Percentiles rank a stretch among this genome's conserved stretches.
phyloP scores from a whole-genome alignment of 2,113 vertebrate species.

The Lycocorax pyrrhopterus region DNA sequence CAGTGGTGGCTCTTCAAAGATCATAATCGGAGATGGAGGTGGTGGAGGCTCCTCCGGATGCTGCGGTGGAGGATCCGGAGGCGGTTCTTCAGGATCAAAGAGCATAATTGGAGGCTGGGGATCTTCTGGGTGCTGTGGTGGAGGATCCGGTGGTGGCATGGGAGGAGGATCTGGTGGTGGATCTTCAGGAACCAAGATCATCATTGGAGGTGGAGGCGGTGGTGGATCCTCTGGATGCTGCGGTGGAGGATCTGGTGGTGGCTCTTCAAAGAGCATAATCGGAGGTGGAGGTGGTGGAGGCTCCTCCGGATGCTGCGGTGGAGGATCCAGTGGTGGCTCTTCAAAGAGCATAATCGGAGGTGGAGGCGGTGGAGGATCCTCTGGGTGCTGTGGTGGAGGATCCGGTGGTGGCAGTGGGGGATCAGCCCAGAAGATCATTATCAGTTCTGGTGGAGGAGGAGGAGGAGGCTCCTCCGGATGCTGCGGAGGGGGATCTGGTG shows the following conservation, averaged over 20 bases:
- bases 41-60: background rate
- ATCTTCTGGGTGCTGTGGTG: background rate
- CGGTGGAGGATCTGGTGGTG: background rate
- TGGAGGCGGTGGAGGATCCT: background rate
- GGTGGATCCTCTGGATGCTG: background rate
- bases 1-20: background rate
- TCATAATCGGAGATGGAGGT: fast-evolving
- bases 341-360: background rate
- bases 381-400: background rate
- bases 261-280: background rate
- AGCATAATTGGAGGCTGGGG: background rate
- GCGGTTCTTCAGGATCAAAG: background rate
- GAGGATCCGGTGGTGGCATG: background rate
- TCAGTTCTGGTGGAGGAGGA: background rate
- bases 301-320: background rate
- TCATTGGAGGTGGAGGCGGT: background rate
- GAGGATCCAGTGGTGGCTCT: fast-evolving
- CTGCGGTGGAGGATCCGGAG: background rate
- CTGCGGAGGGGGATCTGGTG: background rate
- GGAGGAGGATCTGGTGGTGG: background rate
- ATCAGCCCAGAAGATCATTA: background rate
- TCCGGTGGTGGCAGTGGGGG: background rate
- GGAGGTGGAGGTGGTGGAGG: background rate
- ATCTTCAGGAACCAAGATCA: background rate
- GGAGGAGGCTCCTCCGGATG: background rate